These are phyloP conservation scores for Ceryle rudis DNA, from an alignment of 2,797 vertebrate genomes.

Conservation along the genomic window DNA sequence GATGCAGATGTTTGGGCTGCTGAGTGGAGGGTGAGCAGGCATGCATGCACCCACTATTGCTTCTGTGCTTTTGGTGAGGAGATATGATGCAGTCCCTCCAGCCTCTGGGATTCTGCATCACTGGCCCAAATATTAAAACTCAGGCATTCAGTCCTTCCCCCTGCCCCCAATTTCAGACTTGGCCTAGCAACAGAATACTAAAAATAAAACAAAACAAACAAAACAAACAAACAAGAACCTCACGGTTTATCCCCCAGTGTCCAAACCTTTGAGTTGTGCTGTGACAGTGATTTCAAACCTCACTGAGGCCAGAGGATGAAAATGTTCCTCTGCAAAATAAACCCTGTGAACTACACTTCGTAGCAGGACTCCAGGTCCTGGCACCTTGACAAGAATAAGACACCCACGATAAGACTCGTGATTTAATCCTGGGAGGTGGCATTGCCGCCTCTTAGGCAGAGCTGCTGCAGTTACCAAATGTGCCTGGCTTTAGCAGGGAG, in stretches of 20 bases:
- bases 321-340: background rate
- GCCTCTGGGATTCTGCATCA: background rate
- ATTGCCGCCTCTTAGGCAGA: background rate
- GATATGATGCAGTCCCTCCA: background rate
- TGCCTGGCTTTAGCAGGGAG: background rate
- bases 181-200: background rate
- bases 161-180: background rate
- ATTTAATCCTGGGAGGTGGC: background rate
- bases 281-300: background rate
- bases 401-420: background rate
- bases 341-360: background rate
- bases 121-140: background rate
- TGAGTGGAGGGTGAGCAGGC: background rate
- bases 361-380: background rate
- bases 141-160: background rate
- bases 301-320: background rate
- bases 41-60: accelerated
- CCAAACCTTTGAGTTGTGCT: background rate
- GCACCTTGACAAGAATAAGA: background rate
- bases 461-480: background rate
- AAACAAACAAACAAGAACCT: accelerated
- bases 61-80: background rate
- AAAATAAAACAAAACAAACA: background rate
- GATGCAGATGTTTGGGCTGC: background rate
- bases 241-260: background rate